Conservation (phyloP, 2,797 vertebrate genomes). For the Pitangus sulphuratus region DNA sequence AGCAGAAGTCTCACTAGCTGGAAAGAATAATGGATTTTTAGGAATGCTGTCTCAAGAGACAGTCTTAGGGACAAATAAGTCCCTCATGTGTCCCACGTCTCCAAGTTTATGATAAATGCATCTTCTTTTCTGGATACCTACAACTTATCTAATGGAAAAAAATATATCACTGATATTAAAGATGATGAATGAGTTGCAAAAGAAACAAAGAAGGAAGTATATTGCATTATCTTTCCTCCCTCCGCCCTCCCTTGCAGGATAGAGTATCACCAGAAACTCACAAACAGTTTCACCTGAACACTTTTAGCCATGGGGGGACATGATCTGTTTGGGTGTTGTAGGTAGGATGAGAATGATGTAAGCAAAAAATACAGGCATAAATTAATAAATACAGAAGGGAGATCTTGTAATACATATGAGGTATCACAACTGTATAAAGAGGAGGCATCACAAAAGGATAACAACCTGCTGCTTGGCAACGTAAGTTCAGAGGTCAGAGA, state of each 20-base stretch:
- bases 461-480: not conserved
- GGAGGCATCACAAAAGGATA: not conserved
- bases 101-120: not conserved
- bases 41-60: not conserved
- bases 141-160: not conserved
- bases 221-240: not conserved
- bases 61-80: not conserved
- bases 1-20: not conserved
- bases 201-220: not conserved
- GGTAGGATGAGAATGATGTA: not conserved
- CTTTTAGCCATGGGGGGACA: not conserved
- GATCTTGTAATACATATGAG: not conserved
- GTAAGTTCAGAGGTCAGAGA: not conserved
- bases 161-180: not conserved
- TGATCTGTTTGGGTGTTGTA: not conserved
- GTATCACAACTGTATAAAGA: not conserved
- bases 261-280: not conserved
- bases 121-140: not conserved
- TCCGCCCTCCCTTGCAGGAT: not conserved
- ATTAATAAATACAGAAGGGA: not conserved
- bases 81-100: not conserved
- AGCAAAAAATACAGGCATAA: not conserved
- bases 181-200: not conserved
- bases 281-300: not conserved
- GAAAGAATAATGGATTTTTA: not conserved